A percentile compares a stretch with the other conserved stretches of the same genome.
Conservation (phyloP, 1,140 invertebrate genomes). For the Conus betulinus region DNA sequence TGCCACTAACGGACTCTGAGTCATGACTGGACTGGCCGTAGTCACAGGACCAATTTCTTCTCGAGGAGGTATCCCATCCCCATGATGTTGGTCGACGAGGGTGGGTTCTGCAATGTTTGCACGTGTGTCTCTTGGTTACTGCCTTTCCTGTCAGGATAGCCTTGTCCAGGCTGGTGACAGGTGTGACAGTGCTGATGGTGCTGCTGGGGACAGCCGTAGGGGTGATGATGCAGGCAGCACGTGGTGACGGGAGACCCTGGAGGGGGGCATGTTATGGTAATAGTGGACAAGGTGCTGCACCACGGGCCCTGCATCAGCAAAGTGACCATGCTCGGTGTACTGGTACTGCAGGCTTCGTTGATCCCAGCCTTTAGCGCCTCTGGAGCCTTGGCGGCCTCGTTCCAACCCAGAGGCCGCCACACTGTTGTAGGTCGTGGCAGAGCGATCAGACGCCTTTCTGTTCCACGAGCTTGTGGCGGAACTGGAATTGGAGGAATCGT, state of each 20-base stretch:
- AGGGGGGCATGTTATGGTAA: background rate
- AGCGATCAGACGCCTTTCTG: background rate
- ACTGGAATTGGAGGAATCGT: background rate
- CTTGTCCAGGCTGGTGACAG: background rate
- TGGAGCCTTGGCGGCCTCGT: background rate
- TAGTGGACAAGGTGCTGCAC: background rate
- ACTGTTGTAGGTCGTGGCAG: background rate
- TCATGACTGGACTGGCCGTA: background rate
- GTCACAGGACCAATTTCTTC: background rate
- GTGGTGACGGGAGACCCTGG: background rate
- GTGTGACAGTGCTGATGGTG: background rate
- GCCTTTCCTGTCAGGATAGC: background rate
- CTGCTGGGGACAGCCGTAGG: background rate
- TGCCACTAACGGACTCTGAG: background rate
- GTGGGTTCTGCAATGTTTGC: background rate
- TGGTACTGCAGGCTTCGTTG: background rate
- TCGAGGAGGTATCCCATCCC: background rate
- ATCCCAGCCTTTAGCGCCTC: background rate
- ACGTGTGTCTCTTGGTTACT: background rate
- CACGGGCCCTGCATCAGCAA: background rate
- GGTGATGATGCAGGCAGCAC: background rate
- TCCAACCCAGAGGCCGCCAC: background rate
- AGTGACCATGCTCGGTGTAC: too few relatives aligned
- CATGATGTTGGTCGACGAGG: background rate
- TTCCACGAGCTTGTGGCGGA: background rate